A percentile compares a stretch with the other conserved stretches of the same genome.
These are phyloP conservation scores for Drosophila mimica DNA, from an alignment of 2,888 invertebrate genomes.

Conservation along the genomic window DNA sequence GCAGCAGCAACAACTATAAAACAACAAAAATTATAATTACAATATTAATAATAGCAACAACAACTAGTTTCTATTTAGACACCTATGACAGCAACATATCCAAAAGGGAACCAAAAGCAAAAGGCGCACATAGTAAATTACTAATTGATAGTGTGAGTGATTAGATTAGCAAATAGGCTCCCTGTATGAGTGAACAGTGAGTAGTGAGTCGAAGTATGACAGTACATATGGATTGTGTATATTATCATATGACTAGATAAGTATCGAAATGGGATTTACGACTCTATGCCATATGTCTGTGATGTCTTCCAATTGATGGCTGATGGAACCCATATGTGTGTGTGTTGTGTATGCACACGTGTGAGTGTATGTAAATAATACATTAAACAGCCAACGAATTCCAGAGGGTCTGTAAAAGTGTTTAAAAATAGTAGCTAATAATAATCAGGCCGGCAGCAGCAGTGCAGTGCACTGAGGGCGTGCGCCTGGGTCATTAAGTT, in stretches of 20 bases:
- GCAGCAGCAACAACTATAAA: conserved; percentile 19
- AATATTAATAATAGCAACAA: background rate
- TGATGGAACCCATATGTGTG: conserved; percentile 31
- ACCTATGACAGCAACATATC: conserved; percentile 42
- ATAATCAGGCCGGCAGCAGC: conserved; percentile 45
- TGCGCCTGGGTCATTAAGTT: conserved; percentile 57
- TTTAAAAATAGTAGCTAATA: conserved; percentile 67
- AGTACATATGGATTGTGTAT: conserved; percentile 40
- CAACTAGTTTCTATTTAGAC: conserved; percentile 39
- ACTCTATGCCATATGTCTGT: conserved; percentile 27
- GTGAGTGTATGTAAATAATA: background rate
- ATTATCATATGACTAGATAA: conserved; percentile 62
- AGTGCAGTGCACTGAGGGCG: conserved; percentile 53
- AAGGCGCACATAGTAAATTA: conserved; percentile 39
- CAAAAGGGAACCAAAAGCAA: conserved; percentile 26
- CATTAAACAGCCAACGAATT: conserved; percentile 43
- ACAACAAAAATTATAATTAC: conserved; percentile 7
- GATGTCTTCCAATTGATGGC: conserved; percentile 27
- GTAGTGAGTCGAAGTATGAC: conserved; percentile 17
- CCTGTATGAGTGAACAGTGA: conserved; percentile 25
- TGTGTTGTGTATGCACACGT: no score
- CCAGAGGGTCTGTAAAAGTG: conserved; percentile 64
- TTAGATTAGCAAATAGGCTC: conserved; percentile 64
- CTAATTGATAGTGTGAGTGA: conserved; percentile 61
- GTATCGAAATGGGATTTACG: conserved; percentile 42